Conservation (phyloP, 2,888 invertebrate species). For the Phorcus lineatus region DNA sequence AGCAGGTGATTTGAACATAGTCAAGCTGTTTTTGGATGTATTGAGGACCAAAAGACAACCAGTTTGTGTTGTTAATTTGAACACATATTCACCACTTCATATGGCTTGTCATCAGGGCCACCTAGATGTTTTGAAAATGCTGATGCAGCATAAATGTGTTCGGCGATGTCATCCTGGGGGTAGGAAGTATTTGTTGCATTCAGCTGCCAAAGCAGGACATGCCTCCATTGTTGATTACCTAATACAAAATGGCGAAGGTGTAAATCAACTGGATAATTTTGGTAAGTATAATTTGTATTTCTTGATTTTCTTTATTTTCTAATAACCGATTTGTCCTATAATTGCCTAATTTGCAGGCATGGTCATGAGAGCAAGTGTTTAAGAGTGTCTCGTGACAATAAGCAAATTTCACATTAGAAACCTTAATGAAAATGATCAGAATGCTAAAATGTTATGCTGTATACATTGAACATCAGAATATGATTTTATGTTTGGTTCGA, state of each 20-base stretch:
- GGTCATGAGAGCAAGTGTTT: too few species aligned
- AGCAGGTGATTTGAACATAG: background rate
- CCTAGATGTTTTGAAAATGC: background rate
- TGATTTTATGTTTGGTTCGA: too few species aligned
- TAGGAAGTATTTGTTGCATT: background rate
- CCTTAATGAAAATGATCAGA: too few species aligned
- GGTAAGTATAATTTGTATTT: background rate
- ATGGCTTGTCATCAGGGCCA: conserved; percentile 11
- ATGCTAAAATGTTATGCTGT: too few species aligned
- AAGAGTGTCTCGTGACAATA: too few species aligned
- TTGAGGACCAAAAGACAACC: background rate
- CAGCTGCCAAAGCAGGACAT: conserved; percentile 3
- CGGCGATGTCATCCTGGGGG: background rate
- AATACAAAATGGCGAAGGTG: background rate
- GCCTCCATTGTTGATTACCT: background rate
- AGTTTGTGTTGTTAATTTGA: background rate
- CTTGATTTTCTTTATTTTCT: too few species aligned
- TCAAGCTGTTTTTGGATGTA: background rate
- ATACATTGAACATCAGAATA: too few species aligned
- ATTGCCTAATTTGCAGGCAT: too few species aligned
- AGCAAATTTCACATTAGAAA: too few species aligned
- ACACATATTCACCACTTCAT: background rate
- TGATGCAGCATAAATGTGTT: conserved; percentile 14
- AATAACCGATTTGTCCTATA: too few species aligned
- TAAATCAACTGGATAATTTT: conserved; percentile 16